Base-by-base conservation (phyloP, 1,140 invertebrate species). In the Drosophila micromelanica region DNA sequence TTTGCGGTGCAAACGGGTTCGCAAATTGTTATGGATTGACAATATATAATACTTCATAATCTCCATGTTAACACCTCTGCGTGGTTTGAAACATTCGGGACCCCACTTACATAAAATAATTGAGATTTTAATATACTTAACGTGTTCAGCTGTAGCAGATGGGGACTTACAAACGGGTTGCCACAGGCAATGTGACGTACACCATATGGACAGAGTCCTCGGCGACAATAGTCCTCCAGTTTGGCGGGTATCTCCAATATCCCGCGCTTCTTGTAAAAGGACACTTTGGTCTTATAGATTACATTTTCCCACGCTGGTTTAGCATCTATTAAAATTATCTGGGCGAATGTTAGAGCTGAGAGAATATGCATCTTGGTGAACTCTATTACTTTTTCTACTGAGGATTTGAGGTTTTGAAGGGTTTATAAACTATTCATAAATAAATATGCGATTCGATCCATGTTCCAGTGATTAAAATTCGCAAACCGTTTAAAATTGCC, bases 401-500 rank as follows among this genome's bases (percentile, higher is more conserved):
- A 7, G 9, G 13, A 15, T 6, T 57, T 2, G 13, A 32, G 5
- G 27, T 6, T 6, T 6, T 6, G 5, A 5, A 27, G 27, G 20
- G 8, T 0, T 30, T 12, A 1, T 2, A 27, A 32, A 7, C 27
- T 3, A 7, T 13, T 30, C 2, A 43, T 9, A 8, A 9, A 5
- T 11, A 2, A 43, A 27, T n/a, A 20, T 20, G 35, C 27, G 9
- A 57, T 57, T 57, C 40, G 55, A 45, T 57, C 11, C 55, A 17
- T 12, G 55, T 45, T 45, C 27, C 13, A 30, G 4, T 11, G 32
- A 17, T 32, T 45, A 5, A 45, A 15, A 12, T 30, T 23, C 7
- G 27, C 27, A 5, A 15, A 8, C 0, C 7, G 32, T 30, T 61
- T 49, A 61, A 37, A 76, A 46, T 62, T 17, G 17, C 17, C 17